Evolutionary conservation across 2,888 invertebrate genomes (phyloP).

Genomic region (Platycheirus rosarum): DNA sequence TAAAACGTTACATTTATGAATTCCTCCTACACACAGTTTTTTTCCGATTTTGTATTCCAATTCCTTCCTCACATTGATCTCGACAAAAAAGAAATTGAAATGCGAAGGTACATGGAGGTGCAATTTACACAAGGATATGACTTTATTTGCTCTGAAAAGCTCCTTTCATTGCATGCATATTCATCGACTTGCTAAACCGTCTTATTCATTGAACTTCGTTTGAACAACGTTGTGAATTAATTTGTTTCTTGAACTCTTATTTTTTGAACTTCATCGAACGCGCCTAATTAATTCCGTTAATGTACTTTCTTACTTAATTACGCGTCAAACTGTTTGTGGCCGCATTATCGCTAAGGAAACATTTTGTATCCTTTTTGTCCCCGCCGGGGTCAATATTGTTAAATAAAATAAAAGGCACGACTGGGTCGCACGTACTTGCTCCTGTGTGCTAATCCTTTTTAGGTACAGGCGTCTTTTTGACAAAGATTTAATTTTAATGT

Average conservation of each 20-base stretch:
- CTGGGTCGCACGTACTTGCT: no score
- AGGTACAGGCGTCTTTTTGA: no score
- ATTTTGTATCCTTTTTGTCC: no score
- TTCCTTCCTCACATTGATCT: background rate
- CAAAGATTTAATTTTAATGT: no score
- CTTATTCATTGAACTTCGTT: background rate
- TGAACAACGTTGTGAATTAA: conserved; percentile 1
- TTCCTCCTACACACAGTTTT: no score
- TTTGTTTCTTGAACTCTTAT: background rate
- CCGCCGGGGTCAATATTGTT: no score
- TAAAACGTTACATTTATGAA: no score
- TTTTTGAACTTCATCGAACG: background rate
- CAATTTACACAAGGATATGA: background rate
- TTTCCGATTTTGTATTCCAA: no score
- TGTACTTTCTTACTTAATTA: conserved; percentile 3
- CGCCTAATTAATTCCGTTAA: conserved; percentile 1
- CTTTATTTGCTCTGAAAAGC: background rate
- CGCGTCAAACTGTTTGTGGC: background rate
- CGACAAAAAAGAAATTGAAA: background rate
- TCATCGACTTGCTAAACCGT: conserved; percentile 1
- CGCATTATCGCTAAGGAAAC: background rate
- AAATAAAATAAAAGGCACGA: no score
- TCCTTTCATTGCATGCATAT: conserved; percentile 1
- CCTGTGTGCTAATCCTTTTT: no score
- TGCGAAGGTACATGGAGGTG: background rate